A percentile compares a stretch with the other conserved stretches of the same genome.
These are phyloP conservation scores for Himalopsyche tibetana DNA, from an alignment of 2,888 invertebrate genomes.

Conservation along the genomic window DNA sequence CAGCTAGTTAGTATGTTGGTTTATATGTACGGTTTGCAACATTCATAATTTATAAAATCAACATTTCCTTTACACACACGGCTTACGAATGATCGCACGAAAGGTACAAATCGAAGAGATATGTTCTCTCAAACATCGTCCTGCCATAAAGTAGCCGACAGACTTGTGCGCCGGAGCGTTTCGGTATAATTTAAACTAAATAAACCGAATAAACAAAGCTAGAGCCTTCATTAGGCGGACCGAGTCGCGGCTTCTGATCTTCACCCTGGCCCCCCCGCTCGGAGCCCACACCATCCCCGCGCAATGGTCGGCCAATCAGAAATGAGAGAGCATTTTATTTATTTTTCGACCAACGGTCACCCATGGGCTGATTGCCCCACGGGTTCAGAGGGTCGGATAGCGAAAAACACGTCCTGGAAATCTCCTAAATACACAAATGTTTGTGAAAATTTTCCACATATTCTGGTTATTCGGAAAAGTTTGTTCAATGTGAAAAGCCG, in stretches of 20 bases:
- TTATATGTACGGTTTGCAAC: neutral
- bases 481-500: neutral
- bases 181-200: slow-evolving; percentile 64
- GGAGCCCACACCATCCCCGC: slow-evolving; percentile 51
- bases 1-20: too few species aligned
- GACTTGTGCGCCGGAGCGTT: slow-evolving; percentile 44
- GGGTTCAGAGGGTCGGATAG: slow-evolving; percentile 31
- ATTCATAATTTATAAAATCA: slow-evolving; percentile 40
- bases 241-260: slow-evolving; percentile 58
- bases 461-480: neutral
- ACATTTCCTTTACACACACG: slow-evolving; percentile 29
- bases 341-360: slow-evolving; percentile 65
- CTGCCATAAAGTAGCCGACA: slow-evolving; percentile 41
- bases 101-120: slow-evolving; percentile 24
- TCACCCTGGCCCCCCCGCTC: slow-evolving; percentile 59
- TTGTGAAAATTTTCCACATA: slow-evolving; percentile 33
- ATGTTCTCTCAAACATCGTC: slow-evolving; percentile 23
- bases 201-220: slow-evolving; percentile 64
- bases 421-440: slow-evolving; percentile 39
- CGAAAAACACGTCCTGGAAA: slow-evolving; percentile 35
- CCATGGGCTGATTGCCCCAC: slow-evolving; percentile 60
- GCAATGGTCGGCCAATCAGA: slow-evolving; percentile 61
- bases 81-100: slow-evolving; percentile 6
- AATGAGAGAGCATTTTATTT: slow-evolving; percentile 66
- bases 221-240: slow-evolving; percentile 64